Conservation (phyloP, 2,113 vertebrate genomes). For the Candoia aspera region DNA sequence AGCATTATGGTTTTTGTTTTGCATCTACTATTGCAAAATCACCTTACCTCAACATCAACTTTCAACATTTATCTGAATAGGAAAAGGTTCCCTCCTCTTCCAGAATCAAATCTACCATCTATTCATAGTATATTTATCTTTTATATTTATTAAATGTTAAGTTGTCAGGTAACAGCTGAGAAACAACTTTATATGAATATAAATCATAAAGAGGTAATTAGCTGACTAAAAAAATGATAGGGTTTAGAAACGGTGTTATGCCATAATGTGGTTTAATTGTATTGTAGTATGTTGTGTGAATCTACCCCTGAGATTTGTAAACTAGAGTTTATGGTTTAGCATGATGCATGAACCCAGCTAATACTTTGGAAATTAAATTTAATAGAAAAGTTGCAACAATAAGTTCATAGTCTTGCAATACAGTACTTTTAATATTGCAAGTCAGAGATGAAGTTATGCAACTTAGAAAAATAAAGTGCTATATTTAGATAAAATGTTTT, state of each 20-base stretch:
- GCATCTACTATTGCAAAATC: neutral
- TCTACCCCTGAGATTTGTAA: neutral
- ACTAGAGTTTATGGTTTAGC: neutral
- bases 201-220: neutral
- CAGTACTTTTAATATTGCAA: neutral
- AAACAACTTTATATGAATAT: neutral
- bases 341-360: neutral
- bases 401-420: neutral
- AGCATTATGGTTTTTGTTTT: neutral
- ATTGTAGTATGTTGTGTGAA: neutral
- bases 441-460: neutral
- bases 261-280: neutral
- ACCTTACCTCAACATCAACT: neutral
- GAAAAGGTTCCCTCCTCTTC: too few relatives aligned
- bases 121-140: neutral
- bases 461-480: too few relatives aligned
- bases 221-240: neutral
- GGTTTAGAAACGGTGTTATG: neutral
- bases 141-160: neutral
- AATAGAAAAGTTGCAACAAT: neutral
- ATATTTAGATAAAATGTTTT: too few relatives aligned
- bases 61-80: neutral
- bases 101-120: neutral
- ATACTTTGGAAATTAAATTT: neutral
- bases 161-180: neutral